Base-by-base conservation (phyloP, 2,888 invertebrate species). In the Oasisia sp. region DNA sequence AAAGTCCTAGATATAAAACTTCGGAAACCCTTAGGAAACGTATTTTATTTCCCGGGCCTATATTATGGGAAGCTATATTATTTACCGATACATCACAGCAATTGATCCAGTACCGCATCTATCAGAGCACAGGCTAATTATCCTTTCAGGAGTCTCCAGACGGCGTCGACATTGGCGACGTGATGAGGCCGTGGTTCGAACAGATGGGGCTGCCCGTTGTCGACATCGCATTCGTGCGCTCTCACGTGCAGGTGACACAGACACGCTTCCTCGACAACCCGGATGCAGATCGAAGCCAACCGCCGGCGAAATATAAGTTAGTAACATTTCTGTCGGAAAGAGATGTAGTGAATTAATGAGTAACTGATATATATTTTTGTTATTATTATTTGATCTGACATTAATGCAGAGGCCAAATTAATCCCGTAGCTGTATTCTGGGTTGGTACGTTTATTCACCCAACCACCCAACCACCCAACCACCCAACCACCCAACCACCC, bases 171-270 rank as follows among this genome's bases (percentile, higher is more conserved):
- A 95, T 96, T 0, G 95, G 95, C 90, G 93, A 93, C 32, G 94
- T 96, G 27, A 96, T 96, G 96, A 95, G 95, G 92, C 95, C 96
- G 8, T 96, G 96, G 96, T 95, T 95, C 0, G 92, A 94, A 32
- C 96, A 96, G 93, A 96, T 95, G 95, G 96, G 96, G 0, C 94
- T 95, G 27, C 96, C 96, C 1, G 95, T 95, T 58, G 93, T 96
- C 32, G 95, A 95, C 93, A 92, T 96, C 4, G 93, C 95, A 14
- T 93, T 94, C n/a, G 14, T 7, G 32, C 91, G 50, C 12, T 92
- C 93, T 91, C 89, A 92, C 5, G 32, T 92, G 19, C 93, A 93
- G 32, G 93, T 95, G 32, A 93, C 92, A 27, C 96, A 95, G 93
- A 93, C 93, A 38, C 94, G 96, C 14, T 95, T 95, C 92, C 94